phyloP scores from a whole-genome alignment of 2,888 invertebrate genomes.

The Meganola albula region DNA sequence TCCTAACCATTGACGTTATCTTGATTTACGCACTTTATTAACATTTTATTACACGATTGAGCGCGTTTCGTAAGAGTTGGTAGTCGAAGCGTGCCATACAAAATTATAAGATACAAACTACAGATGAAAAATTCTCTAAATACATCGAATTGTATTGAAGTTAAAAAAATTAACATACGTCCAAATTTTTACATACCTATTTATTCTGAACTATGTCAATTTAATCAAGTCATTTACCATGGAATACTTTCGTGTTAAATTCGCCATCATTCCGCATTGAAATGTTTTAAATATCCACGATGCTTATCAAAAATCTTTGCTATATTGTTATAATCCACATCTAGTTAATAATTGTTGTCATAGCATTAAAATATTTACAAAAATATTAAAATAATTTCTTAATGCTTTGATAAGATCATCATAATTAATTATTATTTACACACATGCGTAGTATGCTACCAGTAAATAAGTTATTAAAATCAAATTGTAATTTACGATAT shows the following conservation, averaged over 20 bases:
- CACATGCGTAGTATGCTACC: conserved; percentile 42
- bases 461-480: conserved; percentile 72
- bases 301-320: background rate
- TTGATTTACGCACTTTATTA: conserved; percentile 72
- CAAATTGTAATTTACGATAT: conserved; percentile 69
- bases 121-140: too few species aligned
- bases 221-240: too few species aligned
- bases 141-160: too few species aligned
- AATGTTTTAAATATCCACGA: background rate
- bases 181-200: too few species aligned
- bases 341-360: conserved; percentile 18
- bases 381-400: conserved; percentile 36
- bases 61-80: conserved; percentile 46
- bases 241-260: background rate
- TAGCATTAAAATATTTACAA: conserved; percentile 35
- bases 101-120: too few species aligned
- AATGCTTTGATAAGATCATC: conserved; percentile 45
- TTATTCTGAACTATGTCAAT: too few species aligned
- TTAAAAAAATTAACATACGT: too few species aligned
- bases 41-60: conserved; percentile 67
- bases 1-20: conserved; percentile 70
- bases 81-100: conserved; percentile 17
- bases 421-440: conserved; percentile 57
- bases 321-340: conserved; percentile 6
- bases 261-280: background rate